Evolutionary conservation across 2,113 vertebrate genomes (phyloP).

Genomic region (Myotis lucifugus): DNA sequence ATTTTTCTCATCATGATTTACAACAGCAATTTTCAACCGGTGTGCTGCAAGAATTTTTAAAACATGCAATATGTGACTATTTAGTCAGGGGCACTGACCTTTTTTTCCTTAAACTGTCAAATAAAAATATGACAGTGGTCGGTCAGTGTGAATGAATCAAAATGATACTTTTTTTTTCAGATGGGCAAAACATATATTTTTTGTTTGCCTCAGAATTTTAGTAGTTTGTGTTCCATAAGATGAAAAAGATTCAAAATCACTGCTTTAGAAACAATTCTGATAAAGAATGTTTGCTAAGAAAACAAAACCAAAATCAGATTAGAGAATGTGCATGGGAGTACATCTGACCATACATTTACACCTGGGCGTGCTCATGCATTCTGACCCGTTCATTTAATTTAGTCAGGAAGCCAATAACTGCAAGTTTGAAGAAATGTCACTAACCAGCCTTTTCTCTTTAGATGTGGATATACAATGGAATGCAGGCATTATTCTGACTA

Average conservation of each 20-base stretch:
- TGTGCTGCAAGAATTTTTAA: not conserved
- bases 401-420: not conserved
- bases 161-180: not conserved
- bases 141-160: not conserved
- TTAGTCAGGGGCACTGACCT: not conserved
- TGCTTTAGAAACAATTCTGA: constrained; percentile 21
- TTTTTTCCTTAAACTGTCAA: not conserved
- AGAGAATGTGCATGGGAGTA: not conserved
- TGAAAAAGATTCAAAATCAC: not conserved
- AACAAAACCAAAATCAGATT: not conserved
- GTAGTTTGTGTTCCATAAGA: not conserved
- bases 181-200: not conserved
- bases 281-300: not conserved
- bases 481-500: not conserved
- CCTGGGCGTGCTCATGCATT: not conserved
- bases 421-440: not conserved
- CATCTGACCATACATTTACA: not conserved
- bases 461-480: not conserved
- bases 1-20: not conserved
- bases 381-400: not conserved
- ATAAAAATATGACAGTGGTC: not conserved
- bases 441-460: not conserved
- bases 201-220: not conserved
- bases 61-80: not conserved
- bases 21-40: not conserved